phyloP scores from a whole-genome alignment of 2,888 invertebrate genomes.

The Linnaemya tessellans region DNA sequence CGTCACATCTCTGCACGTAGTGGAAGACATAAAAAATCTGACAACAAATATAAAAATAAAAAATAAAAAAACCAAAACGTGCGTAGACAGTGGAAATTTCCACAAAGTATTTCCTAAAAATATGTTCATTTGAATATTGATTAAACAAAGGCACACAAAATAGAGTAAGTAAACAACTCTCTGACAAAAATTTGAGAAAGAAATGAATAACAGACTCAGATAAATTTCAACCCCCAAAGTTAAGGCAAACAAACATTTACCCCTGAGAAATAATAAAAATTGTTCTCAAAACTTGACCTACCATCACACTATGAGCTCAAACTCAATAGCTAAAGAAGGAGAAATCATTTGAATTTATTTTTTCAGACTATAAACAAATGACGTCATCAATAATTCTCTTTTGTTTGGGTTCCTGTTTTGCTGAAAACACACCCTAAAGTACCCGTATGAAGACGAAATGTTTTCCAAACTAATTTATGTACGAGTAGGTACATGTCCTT shows the following conservation, averaged over 20 bases:
- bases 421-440: slow-evolving; percentile 61
- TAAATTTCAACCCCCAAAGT: slow-evolving; percentile 32
- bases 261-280: not conserved
- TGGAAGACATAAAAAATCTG: not conserved
- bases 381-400: slow-evolving; percentile 57
- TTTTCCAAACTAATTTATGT: slow-evolving; percentile 32
- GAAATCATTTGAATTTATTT: slow-evolving; percentile 5
- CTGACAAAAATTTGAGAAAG: not conserved
- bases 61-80: not conserved
- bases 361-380: slow-evolving; percentile 14
- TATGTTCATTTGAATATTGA: slow-evolving; percentile 42
- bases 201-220: not conserved
- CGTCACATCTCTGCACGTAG: not conserved
- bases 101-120: slow-evolving; percentile 40
- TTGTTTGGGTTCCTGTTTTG: slow-evolving; percentile 18
- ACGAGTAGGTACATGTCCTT: slow-evolving; percentile 46
- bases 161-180: not conserved
- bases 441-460: not conserved
- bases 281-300: slow-evolving; percentile 64
- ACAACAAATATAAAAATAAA: too few species aligned
- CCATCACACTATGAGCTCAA: slow-evolving; percentile 49
- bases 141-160: slow-evolving; percentile 25
- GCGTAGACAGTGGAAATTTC: slow-evolving; percentile 63
- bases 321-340: slow-evolving; percentile 43
- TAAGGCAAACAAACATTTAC: not conserved